A percentile compares a stretch with the other conserved stretches of the same genome.
Evolutionary conservation across 2,888 invertebrate species (phyloP).

Genomic region (Panopea generosa): DNA sequence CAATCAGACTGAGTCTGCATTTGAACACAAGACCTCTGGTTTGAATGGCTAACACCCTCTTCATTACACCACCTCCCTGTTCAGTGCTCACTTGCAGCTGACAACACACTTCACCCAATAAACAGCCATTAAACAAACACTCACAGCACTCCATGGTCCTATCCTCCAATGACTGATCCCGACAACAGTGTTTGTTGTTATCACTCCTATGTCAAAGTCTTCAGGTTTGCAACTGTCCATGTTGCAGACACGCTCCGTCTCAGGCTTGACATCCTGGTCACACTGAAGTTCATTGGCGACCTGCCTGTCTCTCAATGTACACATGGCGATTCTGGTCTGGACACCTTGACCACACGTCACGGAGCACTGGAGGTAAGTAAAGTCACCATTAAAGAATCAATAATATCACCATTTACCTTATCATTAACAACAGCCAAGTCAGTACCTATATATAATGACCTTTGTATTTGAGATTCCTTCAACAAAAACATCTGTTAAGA

Average conservation of each 20-base stretch:
- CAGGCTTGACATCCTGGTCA: constrained; percentile 67
- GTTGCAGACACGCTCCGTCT: constrained; percentile 57
- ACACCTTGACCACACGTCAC: constrained; percentile 89
- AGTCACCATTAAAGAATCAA: background rate
- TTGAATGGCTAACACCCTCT: no score
- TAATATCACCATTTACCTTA: background rate
- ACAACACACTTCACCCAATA: no score
- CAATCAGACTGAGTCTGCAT: no score
- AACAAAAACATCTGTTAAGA: no score
- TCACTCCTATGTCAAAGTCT: constrained; percentile 71
- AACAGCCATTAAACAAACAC: no score
- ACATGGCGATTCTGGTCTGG: constrained; percentile 88
- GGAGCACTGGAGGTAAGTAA: constrained; percentile 87
- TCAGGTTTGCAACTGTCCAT: constrained; percentile 69
- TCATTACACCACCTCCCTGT: no score
- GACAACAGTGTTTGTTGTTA: constrained; percentile 75
- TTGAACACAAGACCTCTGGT: no score
- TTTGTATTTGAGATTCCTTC: no score
- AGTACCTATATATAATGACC: no score
- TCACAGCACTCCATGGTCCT: constrained; percentile 86
- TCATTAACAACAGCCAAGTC: no score
- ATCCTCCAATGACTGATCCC: constrained; percentile 84
- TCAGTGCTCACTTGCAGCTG: no score
- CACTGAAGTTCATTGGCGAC: constrained; percentile 77
- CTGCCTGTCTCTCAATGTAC: constrained; percentile 85